A percentile compares a stretch with the other conserved stretches of the same genome.
Evolutionary conservation across 2,888 invertebrate species (phyloP).

Genomic region (Trichacis sp.): DNA sequence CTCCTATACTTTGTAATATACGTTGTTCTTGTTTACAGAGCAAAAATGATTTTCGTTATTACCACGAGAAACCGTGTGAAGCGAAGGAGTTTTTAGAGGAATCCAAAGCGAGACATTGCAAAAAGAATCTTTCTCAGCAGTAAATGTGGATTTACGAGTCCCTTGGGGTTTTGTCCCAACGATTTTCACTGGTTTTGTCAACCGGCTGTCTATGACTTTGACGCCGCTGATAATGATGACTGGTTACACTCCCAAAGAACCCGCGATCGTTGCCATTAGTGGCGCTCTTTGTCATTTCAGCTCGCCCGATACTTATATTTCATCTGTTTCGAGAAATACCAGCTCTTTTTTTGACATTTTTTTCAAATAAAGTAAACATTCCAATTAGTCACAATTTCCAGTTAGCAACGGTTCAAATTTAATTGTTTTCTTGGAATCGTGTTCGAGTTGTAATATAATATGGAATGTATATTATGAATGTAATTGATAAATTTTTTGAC

Average conservation of each 20-base stretch:
- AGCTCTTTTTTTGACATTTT: background rate
- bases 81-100: too few species aligned
- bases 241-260: conserved; percentile 6
- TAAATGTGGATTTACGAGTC: conserved; percentile 5
- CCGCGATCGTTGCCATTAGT: conserved; percentile 42
- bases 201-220: conserved; percentile 17
- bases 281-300: conserved; percentile 52
- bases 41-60: too few species aligned
- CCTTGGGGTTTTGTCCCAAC: conserved; percentile 7
- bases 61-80: too few species aligned
- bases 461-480: too few species aligned
- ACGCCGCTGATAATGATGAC: conserved; percentile 45
- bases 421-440: too few species aligned
- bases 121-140: background rate
- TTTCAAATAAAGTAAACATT: background rate
- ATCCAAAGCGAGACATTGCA: too few species aligned
- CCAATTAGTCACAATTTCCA: too few species aligned
- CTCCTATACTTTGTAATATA: too few species aligned
- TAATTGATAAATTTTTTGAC: too few species aligned
- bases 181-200: conserved; percentile 14
- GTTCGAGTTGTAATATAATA: too few species aligned
- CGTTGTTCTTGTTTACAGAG: too few species aligned
- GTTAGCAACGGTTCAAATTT: too few species aligned
- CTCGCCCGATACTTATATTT: conserved; percentile 37
- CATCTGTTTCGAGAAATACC: conserved; percentile 13